Base-by-base conservation (phyloP, 2,888 invertebrate species). In the Leptopilina syphax region DNA sequence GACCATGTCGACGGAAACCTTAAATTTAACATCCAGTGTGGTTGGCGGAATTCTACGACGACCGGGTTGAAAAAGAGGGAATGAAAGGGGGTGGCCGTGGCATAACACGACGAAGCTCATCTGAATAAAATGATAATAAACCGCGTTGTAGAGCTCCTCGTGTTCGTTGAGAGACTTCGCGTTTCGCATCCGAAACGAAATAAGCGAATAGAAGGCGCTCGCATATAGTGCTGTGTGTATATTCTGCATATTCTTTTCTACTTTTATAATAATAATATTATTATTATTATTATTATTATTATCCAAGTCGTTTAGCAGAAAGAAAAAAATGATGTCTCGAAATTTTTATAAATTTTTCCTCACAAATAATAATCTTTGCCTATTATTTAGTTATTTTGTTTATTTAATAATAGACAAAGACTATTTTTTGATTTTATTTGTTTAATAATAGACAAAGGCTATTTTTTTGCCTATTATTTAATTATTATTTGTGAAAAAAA, bases 101-200 rank as follows among this genome's bases (percentile, higher is more conserved):
- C 86, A 86, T 86, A 89, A 86, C 78, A 83, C 84, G 80, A 84
- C 82, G 84, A 87, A 83, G 82, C 85, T 84, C 86, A 88, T 88
- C 87, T 90, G 90, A 90, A 90, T 91, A 91, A 91, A 90, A 90
- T 90, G 88, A 90, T 90, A 90, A 91, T 90, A 90, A 91, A 91
- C 86, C 85, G 87, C 80, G 85, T 84, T 80, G 79, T 84, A 83
- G 80, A 83, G 82, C 82, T 83, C 77, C 83, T 83, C 83, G 81
- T 83, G 79, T 83, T 87, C 85, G 86, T 87, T 84, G 73, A 50
- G 73, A 82, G 85, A 87, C 88, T 89, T 90, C 88, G 89, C 89
- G 89, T 88, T 89, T 85, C 86, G 83, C 87, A 84, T 87, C 86
- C 83, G 81, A 86, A 84, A 76, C 83, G 83, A 81, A 84, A 85